Base-by-base conservation (phyloP, 35 echinoderm and acorn worm genomes). In the Amphiura filiformis region DNA sequence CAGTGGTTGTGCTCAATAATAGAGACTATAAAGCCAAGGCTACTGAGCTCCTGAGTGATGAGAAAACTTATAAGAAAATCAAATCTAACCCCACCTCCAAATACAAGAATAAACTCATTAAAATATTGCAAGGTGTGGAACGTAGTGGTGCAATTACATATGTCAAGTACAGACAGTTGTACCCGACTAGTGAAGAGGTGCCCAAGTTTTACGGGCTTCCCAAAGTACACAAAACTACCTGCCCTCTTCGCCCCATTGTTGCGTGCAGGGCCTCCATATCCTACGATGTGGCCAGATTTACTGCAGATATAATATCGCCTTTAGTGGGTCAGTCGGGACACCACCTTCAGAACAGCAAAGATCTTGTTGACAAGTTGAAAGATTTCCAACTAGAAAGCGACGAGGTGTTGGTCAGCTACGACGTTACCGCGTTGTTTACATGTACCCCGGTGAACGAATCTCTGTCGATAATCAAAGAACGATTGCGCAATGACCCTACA, bases 41-140 rank as follows among this genome's bases (percentile, higher is more conserved):
- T n/a, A n/a, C n/a, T n/a, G n/a, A n/a, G n/a, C n/a, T n/a, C n/a
- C n/a, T n/a, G n/a, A n/a, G 18, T 5, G 85, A 87, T 34, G 22
- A 34, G 34, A 77, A 76, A 36, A 87, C 85, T 78, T 87, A 87
- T 42, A 87, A 38, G 35, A 87, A 75, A 78, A 32, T 87, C 57
- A 87, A 87, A 20, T 33, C 32, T 22, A 44, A 87, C 39, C 85
- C 85, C 7, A 78, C 85, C n/a, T 23, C 1, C 35, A 42, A 39
- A 41, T 83, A 83, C 30, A 39, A 83, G 35, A 47, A 37, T 15
- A 83, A 83, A 83, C 39, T 83, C 4, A 49, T 83, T 2, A 83
- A 83, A 14, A 39, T 49, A 1, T 32, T 47, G 14, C 36, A 83
- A 83, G 39, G 31, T 1, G 1, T 83, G 1, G 47, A 83, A 49